phyloP scores from a whole-genome alignment of 2,113 vertebrate species.

The Neolamprologus caudopunctatus region DNA sequence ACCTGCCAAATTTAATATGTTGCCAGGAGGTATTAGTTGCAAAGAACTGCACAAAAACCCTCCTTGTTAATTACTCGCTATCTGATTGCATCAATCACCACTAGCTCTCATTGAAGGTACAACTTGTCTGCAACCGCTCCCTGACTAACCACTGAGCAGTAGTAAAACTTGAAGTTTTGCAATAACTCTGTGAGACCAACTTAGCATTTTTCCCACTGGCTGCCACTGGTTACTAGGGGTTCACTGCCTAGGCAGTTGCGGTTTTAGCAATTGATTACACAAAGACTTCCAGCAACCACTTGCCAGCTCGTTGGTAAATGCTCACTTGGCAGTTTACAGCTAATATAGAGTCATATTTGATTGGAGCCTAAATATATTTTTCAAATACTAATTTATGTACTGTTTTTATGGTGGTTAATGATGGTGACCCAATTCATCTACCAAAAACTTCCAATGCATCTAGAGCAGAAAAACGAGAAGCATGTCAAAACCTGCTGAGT shows the following conservation, averaged over 20 bases:
- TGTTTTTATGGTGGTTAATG: neutral
- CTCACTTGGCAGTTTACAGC: neutral
- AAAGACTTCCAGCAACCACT: neutral
- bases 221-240: neutral
- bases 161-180: neutral
- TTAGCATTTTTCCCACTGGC: neutral
- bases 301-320: neutral
- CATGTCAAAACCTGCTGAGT: neutral
- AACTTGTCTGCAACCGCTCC: neutral
- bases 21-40: neutral
- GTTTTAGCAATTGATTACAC: neutral
- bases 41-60: neutral
- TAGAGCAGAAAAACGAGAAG: neutral
- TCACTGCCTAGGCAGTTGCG: neutral
- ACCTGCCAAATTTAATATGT: neutral
- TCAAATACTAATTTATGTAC: neutral
- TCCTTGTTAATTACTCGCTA: neutral
- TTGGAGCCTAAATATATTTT: neutral
- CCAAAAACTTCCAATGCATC: neutral
- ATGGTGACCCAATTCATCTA: neutral
- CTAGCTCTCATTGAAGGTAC: neutral
- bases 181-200: neutral
- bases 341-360: neutral
- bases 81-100: neutral
- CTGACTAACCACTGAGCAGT: neutral